Base-by-base conservation (phyloP, 2,888 invertebrate species). In the Neelides folsomi region DNA sequence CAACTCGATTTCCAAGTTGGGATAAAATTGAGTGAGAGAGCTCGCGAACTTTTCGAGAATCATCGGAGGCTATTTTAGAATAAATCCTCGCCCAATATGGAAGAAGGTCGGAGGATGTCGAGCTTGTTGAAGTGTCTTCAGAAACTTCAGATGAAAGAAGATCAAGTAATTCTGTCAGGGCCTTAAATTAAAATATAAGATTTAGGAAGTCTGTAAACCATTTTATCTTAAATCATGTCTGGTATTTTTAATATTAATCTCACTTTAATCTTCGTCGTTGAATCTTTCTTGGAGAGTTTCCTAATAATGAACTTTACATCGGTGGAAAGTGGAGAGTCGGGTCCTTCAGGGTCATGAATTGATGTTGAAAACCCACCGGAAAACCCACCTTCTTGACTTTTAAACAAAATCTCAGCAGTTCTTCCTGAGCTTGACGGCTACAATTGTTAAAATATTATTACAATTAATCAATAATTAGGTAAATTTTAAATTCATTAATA, bases 341-440 rank as follows among this genome's bases (percentile, higher is more conserved):
- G 42, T 46, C 49, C 36, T 38, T 51, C 48, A 39, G 41, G 38
- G 39, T 44, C 44, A 10, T 7, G 45, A 39, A 36, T 36, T 12
- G 10, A 34, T 2, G 47, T 43, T 15, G 43, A 44, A 7, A 27
- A 27, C 7, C 27, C 27, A 27, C 27, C 27, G 7, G 27, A 27
- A 27, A 27, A 27, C 7, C 53, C 58, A 12, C 54, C 40, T 12
- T 49, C 49, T n/a, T 51, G 53, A 13, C 54, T 39, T 20, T 56
- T 72, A 40, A 77, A 79, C 38, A 92, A 73, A 15, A 88, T 73
- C 67, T 88, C 86, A 0, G 92, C 92, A 69, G 87, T 88, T 48
- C 90, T 79, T 12, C 87, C 84, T 69, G 90, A 90, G 68, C 82
- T 90, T 16, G 92, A 88, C 2, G 92, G 90, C 90, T 93, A 68